A percentile compares a stretch with the other conserved stretches of the same genome.
Conservation (phyloP, 2,797 vertebrate genomes). For the Tadarida brasiliensis region DNA sequence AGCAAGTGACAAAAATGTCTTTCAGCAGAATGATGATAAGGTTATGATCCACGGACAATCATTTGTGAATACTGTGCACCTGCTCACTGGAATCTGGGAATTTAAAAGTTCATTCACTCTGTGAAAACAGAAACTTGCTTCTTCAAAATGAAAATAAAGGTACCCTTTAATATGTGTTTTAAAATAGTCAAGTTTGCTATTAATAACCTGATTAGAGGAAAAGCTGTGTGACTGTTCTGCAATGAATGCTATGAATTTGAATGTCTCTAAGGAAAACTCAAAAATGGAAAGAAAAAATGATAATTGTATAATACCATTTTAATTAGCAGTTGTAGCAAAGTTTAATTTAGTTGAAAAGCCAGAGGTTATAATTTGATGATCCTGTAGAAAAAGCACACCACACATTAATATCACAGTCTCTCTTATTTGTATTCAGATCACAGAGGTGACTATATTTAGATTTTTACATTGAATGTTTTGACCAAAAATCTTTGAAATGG, state of each 20-base stretch:
- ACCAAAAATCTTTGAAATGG: background rate
- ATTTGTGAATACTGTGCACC: background rate
- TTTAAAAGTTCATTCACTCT: conserved; percentile 5
- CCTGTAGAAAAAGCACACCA: background rate
- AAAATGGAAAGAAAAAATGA: background rate
- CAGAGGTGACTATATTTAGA: conserved; percentile 54
- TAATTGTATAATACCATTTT: conserved; percentile 34
- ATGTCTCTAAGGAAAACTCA: conserved; percentile 42
- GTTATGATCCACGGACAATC: background rate
- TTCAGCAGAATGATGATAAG: conserved; percentile 60
- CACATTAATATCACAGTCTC: background rate
- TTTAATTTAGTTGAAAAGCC: conserved; percentile 34
- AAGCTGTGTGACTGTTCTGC: background rate
- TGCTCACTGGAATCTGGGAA: conserved; percentile 10
- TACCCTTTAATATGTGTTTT: background rate
- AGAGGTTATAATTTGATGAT: conserved; percentile 48
- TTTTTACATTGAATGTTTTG: conserved; percentile 38
- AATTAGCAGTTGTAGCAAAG: conserved; percentile 43
- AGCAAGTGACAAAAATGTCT: conserved; percentile 61
- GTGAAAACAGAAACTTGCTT: conserved; percentile 54
- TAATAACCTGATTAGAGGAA: conserved; percentile 27
- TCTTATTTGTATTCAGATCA: conserved; percentile 25
- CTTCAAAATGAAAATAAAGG: conserved; percentile 38
- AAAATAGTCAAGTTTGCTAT: background rate
- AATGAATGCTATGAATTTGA: conserved; percentile 23